Base-by-base conservation (phyloP, 53 echinoderm and acorn worm genomes). In the Temnopleurus reevesii region DNA sequence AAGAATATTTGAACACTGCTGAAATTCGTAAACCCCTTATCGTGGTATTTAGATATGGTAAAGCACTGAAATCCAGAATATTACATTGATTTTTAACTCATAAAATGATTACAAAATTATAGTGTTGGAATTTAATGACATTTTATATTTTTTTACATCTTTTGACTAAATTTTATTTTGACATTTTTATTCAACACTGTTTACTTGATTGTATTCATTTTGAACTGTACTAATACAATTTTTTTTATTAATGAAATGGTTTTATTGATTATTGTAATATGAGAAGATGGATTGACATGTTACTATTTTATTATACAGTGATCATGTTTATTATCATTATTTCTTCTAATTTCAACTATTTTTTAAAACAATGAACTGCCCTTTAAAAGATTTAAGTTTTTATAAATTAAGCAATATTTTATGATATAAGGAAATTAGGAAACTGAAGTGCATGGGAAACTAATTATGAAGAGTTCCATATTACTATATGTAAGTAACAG, bases 131-230 rank as follows among this genome's bases (percentile, higher is more conserved):
- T 33, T 15, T 41, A 71, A 19, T 19, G 8, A 43, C 41, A 71
- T 63, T 63, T 63, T 33, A 33, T 63, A 63, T 31, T 65, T 65
- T n/a, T 35, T 65, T 65, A 65, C 9, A 23, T 38, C 71, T 38
- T 41, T 38, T 71, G 71, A 71, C 71, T 27, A 38, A 33, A 63
- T 63, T 34, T 63, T 63, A 63, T 63, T 63, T 64, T 43, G 36
- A 35, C 36, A 71, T 41, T 71, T 71, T 71, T 71, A 71, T 38
- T 71, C 71, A 19, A 41, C 63, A 12, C 13, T 63, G 29, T 43
- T 41, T 38, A 21, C 71, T n/a, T n/a, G n/a, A 71, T 71, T 71
- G 71, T 71, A 71, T 71, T 71, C 71, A 71, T 71, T 71, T 71
- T 71, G 41, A 71, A 71, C 19, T 71, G 71, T 71, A 71, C 71